These are phyloP conservation scores for Crocallis elinguaria DNA, from an alignment of 2,888 invertebrate species.

Conservation along the genomic window DNA sequence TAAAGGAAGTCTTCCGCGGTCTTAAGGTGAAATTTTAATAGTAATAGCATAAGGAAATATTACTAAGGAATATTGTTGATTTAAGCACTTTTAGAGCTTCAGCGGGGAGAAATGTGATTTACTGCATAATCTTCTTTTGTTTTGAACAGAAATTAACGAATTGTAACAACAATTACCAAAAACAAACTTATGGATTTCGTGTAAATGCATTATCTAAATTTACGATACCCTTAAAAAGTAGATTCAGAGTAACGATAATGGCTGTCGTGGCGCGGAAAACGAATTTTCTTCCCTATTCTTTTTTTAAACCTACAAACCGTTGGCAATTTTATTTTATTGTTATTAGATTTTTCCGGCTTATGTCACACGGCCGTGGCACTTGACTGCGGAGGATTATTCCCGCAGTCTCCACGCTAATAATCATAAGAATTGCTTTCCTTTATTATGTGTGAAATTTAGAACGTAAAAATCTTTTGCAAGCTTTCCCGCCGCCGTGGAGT, in stretches of 20 bases:
- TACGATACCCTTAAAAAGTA: conserved; percentile 64
- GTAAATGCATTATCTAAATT: conserved; percentile 61
- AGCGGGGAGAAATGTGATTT: conserved; percentile 45
- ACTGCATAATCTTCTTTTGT: conserved; percentile 44
- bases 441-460: conserved; percentile 84
- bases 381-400: conserved; percentile 80
- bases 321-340: conserved; percentile 85
- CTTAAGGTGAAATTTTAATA: conserved; percentile 81
- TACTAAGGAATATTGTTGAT: conserved; percentile 75
- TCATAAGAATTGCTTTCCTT: conserved; percentile 83
- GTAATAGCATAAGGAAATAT: conserved; percentile 77
- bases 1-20: conserved; percentile 56
- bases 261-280: conserved; percentile 77
- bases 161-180: conserved; percentile 26
- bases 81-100: conserved; percentile 63
- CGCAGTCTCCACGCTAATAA: conserved; percentile 82
- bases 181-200: conserved; percentile 41
- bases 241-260: conserved; percentile 82
- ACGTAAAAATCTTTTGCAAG: conserved; percentile 65
- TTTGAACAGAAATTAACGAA: conserved; percentile 33
- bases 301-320: conserved; percentile 82
- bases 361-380: conserved; percentile 79
- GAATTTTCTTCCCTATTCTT: conserved; percentile 80
- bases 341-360: conserved; percentile 85
- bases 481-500: conserved; percentile 45